These are phyloP conservation scores for Paracanthobrama guichenoti DNA, from an alignment of 2,113 vertebrate species.

Conservation along the genomic window DNA sequence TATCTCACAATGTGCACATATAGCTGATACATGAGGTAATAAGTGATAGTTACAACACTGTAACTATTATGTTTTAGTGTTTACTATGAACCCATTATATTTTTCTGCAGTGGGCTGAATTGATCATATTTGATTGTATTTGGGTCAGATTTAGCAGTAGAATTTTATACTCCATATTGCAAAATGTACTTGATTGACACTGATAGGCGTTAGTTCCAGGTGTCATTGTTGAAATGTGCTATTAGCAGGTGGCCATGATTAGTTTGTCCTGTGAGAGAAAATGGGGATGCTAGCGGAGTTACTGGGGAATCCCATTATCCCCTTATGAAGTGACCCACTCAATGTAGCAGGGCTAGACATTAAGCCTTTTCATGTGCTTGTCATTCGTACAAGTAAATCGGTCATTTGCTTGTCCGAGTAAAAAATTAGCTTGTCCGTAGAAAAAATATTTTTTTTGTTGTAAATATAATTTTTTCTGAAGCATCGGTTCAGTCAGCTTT, in stretches of 20 bases:
- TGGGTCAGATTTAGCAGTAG: no score
- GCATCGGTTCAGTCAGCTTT: no score
- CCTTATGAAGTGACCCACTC: no score
- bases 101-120: neutral
- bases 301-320: neutral
- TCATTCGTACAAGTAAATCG: no score
- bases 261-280: neutral
- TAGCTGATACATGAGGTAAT: neutral
- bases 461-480: no score
- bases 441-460: no score
- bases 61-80: neutral
- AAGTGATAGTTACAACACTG: neutral
- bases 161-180: no score
- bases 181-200: neutral
- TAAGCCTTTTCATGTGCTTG: no score
- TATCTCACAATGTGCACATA: neutral
- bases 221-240: neutral
- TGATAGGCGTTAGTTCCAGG: neutral
- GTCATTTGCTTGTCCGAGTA: no score
- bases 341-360: no score
- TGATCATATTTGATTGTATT: neutral
- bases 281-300: neutral
- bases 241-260: neutral
- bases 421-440: no score
- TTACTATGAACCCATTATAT: neutral